Percentiles rank a stretch among this genome's conserved stretches.
Evolutionary conservation across 2,113 vertebrate genomes (phyloP).

Genomic region (Oreochromis aureus): DNA sequence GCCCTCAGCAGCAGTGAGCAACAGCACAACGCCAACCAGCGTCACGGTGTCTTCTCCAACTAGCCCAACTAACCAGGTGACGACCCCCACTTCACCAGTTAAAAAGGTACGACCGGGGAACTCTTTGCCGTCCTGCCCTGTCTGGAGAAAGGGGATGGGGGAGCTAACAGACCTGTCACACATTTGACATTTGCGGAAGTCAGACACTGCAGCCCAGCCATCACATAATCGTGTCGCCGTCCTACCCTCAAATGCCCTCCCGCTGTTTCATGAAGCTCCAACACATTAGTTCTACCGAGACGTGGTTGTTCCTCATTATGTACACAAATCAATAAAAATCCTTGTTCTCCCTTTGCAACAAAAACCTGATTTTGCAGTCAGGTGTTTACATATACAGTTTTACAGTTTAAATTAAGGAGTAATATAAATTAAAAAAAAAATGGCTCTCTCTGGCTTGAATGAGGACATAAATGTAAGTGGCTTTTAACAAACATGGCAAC

Average conservation of each 20-base stretch:
- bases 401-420: neutral
- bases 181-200: neutral
- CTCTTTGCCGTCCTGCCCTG: neutral
- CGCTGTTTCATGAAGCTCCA: neutral
- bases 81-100: conserved; percentile 86
- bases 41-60: conserved; percentile 76
- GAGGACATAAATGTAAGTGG: neutral
- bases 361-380: conserved; percentile 7
- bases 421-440: neutral
- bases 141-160: neutral
- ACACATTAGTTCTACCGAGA: neutral
- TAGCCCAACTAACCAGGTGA: conserved; percentile 80
- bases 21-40: conserved; percentile 72
- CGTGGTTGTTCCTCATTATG: neutral
- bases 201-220: neutral
- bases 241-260: neutral
- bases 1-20: conserved; percentile 75
- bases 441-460: neutral
- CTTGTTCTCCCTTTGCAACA: neutral
- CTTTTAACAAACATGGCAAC: neutral
- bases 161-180: neutral
- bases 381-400: neutral
- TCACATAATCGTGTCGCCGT: neutral
- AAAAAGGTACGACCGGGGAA: conserved; percentile 84
- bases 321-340: neutral